Evolutionary conservation across 1,140 invertebrate species (phyloP).

Genomic region (Drosophila albomicans): DNA sequence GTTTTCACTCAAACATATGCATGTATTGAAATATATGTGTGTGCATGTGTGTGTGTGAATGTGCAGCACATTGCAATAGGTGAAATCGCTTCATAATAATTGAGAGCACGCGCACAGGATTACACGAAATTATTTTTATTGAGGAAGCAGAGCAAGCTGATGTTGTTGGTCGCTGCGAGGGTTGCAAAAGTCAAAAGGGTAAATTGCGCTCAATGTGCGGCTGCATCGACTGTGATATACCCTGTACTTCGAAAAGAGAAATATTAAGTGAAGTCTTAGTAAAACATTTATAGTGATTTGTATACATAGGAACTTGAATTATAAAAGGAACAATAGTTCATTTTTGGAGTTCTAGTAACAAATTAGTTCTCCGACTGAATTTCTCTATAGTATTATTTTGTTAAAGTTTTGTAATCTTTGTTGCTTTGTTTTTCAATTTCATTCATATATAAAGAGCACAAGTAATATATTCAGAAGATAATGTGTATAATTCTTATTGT

Average conservation of each 20-base stretch:
- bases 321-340: too few relatives aligned
- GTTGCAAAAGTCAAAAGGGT: conserved; percentile 55
- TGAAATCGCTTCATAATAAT: conserved; percentile 70
- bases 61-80: neutral
- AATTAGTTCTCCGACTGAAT: too few relatives aligned
- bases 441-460: too few relatives aligned
- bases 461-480: too few relatives aligned
- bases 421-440: too few relatives aligned
- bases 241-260: neutral
- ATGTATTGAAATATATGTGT: neutral
- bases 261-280: too few relatives aligned
- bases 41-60: neutral
- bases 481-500: too few relatives aligned
- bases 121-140: conserved; percentile 74
- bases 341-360: too few relatives aligned
- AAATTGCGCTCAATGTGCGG: neutral
- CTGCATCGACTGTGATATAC: neutral
- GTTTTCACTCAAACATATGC: conserved; percentile 14
- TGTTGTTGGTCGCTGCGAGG: conserved; percentile 5
- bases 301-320: too few relatives aligned
- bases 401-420: too few relatives aligned
- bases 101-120: conserved; percentile 75
- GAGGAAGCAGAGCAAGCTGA: conserved; percentile 19
- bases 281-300: too few relatives aligned
- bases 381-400: too few relatives aligned